Evolutionary conservation across 2,113 vertebrate genomes (phyloP).

Genomic region (Tachysurus vachellii): DNA sequence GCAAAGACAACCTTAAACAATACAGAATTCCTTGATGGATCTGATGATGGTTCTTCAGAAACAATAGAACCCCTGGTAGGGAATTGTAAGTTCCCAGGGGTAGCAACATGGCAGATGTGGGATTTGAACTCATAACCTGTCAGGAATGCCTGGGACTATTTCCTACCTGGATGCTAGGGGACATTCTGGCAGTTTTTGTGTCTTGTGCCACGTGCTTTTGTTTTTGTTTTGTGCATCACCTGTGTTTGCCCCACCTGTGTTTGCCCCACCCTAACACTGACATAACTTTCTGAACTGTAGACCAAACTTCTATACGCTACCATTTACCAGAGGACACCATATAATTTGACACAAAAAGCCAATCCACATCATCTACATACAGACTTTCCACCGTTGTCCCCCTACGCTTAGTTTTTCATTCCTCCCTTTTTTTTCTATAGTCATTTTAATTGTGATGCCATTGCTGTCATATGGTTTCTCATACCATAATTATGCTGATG

Average conservation of each 20-base stretch:
- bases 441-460: not conserved
- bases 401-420: not conserved
- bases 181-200: too few species aligned
- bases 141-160: too few species aligned
- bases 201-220: too few species aligned
- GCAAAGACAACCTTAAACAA: not conserved
- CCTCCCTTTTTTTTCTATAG: not conserved
- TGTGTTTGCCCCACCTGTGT: too few species aligned
- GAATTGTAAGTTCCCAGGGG: not conserved
- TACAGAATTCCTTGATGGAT: not conserved
- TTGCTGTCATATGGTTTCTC: not conserved
- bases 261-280: too few species aligned
- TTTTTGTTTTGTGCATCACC: too few species aligned
- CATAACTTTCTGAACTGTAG: too few species aligned
- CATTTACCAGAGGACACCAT: too few species aligned
- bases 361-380: not conserved
- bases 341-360: not conserved
- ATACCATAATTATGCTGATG: constrained; percentile 5
- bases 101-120: too few species aligned
- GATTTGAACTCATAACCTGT: too few species aligned
- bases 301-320: too few species aligned
- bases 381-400: not conserved
- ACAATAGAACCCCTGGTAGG: not conserved
- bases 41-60: not conserved
- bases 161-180: too few species aligned